Evolutionary conservation across 2,113 vertebrate species (phyloP).

Genomic region (Eulemur rufifrons): DNA sequence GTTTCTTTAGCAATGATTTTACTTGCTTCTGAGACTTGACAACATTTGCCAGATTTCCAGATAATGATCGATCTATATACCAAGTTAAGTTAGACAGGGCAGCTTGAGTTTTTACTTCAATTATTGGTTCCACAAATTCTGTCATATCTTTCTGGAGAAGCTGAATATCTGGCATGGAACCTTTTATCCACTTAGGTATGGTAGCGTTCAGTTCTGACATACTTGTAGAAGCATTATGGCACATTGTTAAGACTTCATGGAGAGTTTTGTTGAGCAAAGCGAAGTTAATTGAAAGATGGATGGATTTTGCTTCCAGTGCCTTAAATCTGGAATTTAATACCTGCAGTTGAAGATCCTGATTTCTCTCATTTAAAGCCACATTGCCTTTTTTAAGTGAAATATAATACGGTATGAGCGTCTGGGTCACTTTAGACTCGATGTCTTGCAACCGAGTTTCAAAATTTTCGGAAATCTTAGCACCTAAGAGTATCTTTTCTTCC

Average conservation of each 20-base stretch:
- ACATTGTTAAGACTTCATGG: slow-evolving; percentile 74
- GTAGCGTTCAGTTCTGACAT: slow-evolving; percentile 78
- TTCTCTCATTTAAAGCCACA: slow-evolving; percentile 62
- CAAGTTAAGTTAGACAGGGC: slow-evolving; percentile 83
- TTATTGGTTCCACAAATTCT: slow-evolving; percentile 81
- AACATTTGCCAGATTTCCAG: slow-evolving; percentile 47
- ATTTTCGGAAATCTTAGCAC: slow-evolving; percentile 60
- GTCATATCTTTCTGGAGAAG: slow-evolving; percentile 81
- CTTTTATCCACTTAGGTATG: slow-evolving; percentile 76
- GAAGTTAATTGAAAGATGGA: slow-evolving; percentile 79
- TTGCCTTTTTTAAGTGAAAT: slow-evolving; percentile 71
- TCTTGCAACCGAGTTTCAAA: slow-evolving; percentile 80
- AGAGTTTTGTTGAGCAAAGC: slow-evolving; percentile 84
- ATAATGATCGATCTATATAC: slow-evolving; percentile 72
- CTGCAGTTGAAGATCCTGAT: slow-evolving; percentile 79
- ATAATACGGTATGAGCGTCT: slow-evolving; percentile 78
- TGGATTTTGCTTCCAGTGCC: slow-evolving; percentile 84
- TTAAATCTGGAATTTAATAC: slow-evolving; percentile 84
- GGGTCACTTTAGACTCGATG: slow-evolving; percentile 83
- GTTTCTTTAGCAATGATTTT: slow-evolving; percentile 81
- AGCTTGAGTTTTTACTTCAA: slow-evolving; percentile 80
- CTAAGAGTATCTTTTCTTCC: slow-evolving; percentile 73
- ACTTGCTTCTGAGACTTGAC: slow-evolving; percentile 83
- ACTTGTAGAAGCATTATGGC: slow-evolving; percentile 71
- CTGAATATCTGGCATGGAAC: slow-evolving; percentile 73